Evolutionary conservation across 2,113 vertebrate species (phyloP).

Genomic region (Nasalis larvatus): DNA sequence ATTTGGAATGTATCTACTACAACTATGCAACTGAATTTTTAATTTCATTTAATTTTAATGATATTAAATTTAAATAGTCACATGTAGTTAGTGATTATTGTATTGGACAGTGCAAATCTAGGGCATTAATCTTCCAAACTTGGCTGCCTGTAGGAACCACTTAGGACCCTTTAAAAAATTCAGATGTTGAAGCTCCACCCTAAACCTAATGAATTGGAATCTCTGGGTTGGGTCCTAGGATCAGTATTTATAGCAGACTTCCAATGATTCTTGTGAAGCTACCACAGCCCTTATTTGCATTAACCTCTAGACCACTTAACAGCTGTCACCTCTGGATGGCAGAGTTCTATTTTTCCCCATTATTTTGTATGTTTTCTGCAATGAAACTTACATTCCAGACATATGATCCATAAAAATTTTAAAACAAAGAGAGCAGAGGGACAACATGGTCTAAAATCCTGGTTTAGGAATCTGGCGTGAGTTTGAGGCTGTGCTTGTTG

Average conservation of each 20-base stretch:
- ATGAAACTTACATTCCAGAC: not conserved
- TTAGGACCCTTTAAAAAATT: constrained; percentile 28
- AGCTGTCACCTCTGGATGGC: not conserved
- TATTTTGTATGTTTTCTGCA: constrained; percentile 3
- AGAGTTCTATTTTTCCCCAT: not conserved
- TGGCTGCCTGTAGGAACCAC: not conserved
- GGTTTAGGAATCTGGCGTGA: not conserved
- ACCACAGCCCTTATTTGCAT: not conserved
- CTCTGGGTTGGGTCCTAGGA: not conserved
- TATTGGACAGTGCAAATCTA: not conserved
- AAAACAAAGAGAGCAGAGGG: not conserved
- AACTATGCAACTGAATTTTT: not conserved
- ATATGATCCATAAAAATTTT: not conserved
- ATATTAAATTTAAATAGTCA: constrained; percentile 12
- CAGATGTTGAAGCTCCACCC: not conserved
- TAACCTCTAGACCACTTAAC: not conserved
- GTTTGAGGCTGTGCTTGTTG: not conserved
- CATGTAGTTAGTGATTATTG: not conserved
- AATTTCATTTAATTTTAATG: constrained; percentile 16
- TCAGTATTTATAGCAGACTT: not conserved
- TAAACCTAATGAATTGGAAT: not conserved
- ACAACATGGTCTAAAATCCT: not conserved
- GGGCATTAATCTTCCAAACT: constrained; percentile 2
- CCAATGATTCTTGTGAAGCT: not conserved
- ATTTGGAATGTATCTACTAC: not conserved